Base-by-base conservation (phyloP, 2,797 vertebrate species). In the Cheirogaleus major region DNA sequence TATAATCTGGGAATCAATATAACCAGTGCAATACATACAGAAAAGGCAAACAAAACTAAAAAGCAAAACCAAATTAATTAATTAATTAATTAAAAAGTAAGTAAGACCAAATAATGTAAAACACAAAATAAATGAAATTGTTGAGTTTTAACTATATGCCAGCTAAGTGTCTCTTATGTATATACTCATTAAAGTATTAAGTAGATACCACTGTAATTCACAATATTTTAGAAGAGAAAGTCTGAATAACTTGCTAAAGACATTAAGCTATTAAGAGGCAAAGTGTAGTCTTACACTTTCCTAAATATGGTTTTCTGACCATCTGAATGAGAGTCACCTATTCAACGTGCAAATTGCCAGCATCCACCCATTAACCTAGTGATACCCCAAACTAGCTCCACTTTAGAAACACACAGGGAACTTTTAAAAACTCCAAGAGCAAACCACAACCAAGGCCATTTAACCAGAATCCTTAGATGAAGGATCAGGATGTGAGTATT, bases 41-140 rank as follows among this genome's bases (percentile, higher is more conserved):
- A 75, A 89, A 76, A 92, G 52, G 14, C 13, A 96, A 93, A 93
- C 27, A 73, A 38, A 81, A 88, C 27, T 41, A 52, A 87, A 69
- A 20, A 61, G 70, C 5, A 63, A 87, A 79, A 79, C 48, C 2
- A 48, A 59, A 55, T 48, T 35, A 41, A 61, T 30, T 13, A 32
- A 61, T 30, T 61, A 63, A 63, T 38, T 38, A 38, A 32, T 63
- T 65, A n/a, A n/a, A 20, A 79, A 55, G 2, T 48, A 41, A 87
- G 69, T 0, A 80, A 23, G 9, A 92, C 67, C 55, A 52, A 91
- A 92, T 45, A 88, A 88, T 35, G 14, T 55, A 93, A 12, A 90
- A 43, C 27, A 95, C 15, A 94, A 20, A 87, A 7, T 76, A 91
- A 84, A 41, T 55, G 4, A 7, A 75, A 83, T 69, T 94, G 25